Base-by-base conservation (phyloP, 2,888 invertebrate genomes). In the Lasioglossum marginatum region DNA sequence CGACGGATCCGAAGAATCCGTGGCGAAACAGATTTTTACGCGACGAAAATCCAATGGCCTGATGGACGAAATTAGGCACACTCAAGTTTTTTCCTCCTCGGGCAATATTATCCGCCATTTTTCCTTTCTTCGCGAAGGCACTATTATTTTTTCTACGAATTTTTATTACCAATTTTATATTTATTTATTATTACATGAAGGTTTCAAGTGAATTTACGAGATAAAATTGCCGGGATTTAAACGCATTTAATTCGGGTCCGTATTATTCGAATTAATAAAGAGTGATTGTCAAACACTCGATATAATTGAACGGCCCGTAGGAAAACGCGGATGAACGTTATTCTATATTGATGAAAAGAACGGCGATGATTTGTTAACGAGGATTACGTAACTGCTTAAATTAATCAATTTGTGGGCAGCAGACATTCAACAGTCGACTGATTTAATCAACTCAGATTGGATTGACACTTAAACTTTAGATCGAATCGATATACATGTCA, bases 151-250 rank as follows among this genome's bases (percentile, higher is more conserved):
- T 12, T 45, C 4, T 0, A 16, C 3, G 4, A 45, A 45, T 16
- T 45, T 45, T 45, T 16, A 45, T 16, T 4, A 45, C 1, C 14
- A 45, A 45, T 16, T 45, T 45, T 45, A 0, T 4, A 52, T 52
- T 8, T 23, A 52, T 2, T 23, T 23, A 23, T 52, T 23, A 52
- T 8, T 23, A 8, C 5, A 2, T 8, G 2, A 2, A 8, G 2
- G 8, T 52, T 52, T 0, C 0, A 23, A 23, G 8, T 0, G 6
- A 52, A 8, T 23, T 0, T 8, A 23, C 16, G 2, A 5, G 16
- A 52, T 6, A 8, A 8, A 52, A 23, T 23, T 52, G 23, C 23
- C 8, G 48, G 6, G 6, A 48, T 19, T 48, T 48, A 1, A 40
- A 12, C 8, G 1, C 6, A 6, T 48, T 23, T 2, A 23, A 23